Conservation (phyloP, 2,797 vertebrate genomes). For the Sciurus carolinensis region DNA sequence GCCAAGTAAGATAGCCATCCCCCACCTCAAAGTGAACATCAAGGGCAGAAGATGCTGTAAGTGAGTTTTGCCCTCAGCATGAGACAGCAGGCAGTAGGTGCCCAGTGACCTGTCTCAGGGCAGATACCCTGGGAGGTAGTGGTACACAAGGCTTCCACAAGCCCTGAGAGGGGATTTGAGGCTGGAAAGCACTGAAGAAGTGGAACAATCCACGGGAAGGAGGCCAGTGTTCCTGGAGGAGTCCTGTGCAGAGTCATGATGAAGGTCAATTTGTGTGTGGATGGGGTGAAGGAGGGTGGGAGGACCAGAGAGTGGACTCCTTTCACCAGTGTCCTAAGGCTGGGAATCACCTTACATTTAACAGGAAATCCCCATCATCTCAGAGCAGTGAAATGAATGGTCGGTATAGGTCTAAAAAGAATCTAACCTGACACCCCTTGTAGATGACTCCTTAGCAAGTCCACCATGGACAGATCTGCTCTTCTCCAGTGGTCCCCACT, state of each 20-base stretch:
- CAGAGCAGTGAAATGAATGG: neutral
- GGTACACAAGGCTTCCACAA: neutral
- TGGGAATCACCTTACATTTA: neutral
- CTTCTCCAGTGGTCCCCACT: too few species aligned
- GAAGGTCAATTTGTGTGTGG: neutral
- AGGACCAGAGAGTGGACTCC: neutral
- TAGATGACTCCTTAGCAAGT: neutral
- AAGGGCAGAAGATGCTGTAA: neutral
- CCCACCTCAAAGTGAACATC: too few species aligned
- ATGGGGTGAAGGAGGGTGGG: neutral
- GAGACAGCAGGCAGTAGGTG: neutral
- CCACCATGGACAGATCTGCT: neutral
- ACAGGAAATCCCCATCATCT: neutral
- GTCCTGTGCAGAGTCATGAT: neutral
- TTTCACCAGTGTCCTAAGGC: neutral
- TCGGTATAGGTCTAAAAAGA: neutral
- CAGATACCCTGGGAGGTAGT: neutral
- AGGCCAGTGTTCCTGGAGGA: neutral
- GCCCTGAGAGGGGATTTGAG: neutral
- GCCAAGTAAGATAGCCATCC: too few species aligned
- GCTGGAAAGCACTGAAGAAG: neutral
- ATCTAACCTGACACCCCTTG: neutral
- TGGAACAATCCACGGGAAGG: neutral
- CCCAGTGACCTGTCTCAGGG: neutral
- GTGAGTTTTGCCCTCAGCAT: neutral